A percentile compares a stretch with the other conserved stretches of the same genome.
Conservation (phyloP, 2,888 invertebrate genomes). For the Drosophila nigritarsus region DNA sequence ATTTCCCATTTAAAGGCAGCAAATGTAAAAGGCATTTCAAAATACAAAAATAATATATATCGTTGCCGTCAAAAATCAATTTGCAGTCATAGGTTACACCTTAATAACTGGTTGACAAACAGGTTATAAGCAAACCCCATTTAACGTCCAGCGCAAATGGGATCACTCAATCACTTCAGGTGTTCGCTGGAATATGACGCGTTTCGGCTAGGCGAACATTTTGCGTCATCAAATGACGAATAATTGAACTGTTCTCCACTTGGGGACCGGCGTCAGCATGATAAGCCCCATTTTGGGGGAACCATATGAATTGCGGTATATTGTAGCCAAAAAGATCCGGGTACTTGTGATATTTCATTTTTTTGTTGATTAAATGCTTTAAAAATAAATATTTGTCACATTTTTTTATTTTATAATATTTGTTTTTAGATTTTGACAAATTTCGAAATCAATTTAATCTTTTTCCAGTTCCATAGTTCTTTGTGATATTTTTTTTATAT, state of each 20-base stretch:
- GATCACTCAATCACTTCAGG: not conserved
- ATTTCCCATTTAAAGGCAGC: not conserved
- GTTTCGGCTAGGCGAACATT: conserved; percentile 7
- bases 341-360: not conserved
- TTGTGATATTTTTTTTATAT: not conserved
- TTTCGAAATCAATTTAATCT: not conserved
- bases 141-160: conserved; percentile 9
- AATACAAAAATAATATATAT: not conserved
- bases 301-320: not conserved
- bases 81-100: conserved; percentile 14
- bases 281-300: not conserved
- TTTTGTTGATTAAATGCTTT: not conserved
- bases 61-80: conserved; percentile 6
- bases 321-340: not conserved
- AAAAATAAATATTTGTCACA: not conserved
- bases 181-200: conserved; percentile 16
- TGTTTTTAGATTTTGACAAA: not conserved
- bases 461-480: not conserved
- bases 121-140: conserved; percentile 27
- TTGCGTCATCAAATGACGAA: conserved; percentile 48
- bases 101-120: conserved; percentile 35
- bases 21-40: not conserved
- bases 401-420: not conserved
- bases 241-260: not conserved
- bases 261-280: conserved; percentile 6